Percentiles rank a stretch among this genome's conserved stretches.
Conservation (phyloP, 2,888 invertebrate species). For the Catocala nupta region DNA sequence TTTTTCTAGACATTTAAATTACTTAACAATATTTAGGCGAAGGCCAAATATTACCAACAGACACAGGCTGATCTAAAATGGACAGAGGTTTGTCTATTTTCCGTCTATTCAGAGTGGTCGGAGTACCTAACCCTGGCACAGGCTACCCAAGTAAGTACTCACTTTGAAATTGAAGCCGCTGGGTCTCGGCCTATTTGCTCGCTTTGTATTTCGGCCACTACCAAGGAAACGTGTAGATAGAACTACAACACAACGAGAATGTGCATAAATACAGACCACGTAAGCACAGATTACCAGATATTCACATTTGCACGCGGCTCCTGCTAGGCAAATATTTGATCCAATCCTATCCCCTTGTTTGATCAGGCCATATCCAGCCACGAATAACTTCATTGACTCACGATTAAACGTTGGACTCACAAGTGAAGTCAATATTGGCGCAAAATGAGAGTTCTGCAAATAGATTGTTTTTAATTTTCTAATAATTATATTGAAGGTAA, state of each 20-base stretch:
- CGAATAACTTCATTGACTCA: conserved; percentile 51
- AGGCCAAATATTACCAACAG: background rate
- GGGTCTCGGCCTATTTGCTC: conserved; percentile 13
- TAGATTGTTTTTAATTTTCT: conserved; percentile 21
- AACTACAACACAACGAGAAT: conserved; percentile 15
- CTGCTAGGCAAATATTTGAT: conserved; percentile 59
- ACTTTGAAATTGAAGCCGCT: conserved; percentile 11
- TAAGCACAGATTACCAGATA: conserved; percentile 38
- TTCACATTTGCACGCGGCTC: conserved; percentile 49
- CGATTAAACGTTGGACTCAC: conserved; percentile 43
- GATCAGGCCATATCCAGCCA: conserved; percentile 54
- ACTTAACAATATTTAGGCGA: too few relatives aligned
- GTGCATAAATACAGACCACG: conserved; percentile 19
- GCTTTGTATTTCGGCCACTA: conserved; percentile 21
- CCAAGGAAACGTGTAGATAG: conserved; percentile 13
- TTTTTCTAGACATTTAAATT: too few relatives aligned
- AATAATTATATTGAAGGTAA: conserved; percentile 12
- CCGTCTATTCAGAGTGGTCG: background rate
- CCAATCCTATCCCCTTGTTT: conserved; percentile 58
- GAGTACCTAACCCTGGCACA: background rate
- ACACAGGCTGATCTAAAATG: background rate
- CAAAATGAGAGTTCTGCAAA: conserved; percentile 20
- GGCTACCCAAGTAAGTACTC: conserved; percentile 1
- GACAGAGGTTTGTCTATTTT: conserved; percentile 5
- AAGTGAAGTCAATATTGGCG: conserved; percentile 36